Evolutionary conservation across 1,140 invertebrate species (phyloP).

Genomic region (Trissolcus basalis): DNA sequence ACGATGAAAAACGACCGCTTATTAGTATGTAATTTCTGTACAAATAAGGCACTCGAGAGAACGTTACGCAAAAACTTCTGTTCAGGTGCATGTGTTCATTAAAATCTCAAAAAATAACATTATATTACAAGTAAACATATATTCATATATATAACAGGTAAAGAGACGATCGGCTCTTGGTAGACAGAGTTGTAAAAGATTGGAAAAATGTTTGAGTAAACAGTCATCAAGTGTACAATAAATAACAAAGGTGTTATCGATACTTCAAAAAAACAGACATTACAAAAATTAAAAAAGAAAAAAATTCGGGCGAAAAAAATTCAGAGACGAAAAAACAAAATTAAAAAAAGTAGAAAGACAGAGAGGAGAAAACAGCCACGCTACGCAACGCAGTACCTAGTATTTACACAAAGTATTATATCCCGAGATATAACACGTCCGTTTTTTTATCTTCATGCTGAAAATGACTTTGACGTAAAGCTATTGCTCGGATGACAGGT

Average conservation of each 20-base stretch:
- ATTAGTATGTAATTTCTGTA: constrained; percentile 72
- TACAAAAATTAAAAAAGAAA: constrained; percentile 21
- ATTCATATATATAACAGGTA: constrained; percentile 64
- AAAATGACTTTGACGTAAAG: constrained; percentile 66
- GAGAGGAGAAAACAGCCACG: constrained; percentile 54
- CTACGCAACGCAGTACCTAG: constrained; percentile 71
- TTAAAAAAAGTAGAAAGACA: constrained; percentile 11
- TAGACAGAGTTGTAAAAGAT: constrained; percentile 63
- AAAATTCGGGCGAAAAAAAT: neutral
- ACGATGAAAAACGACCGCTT: constrained; percentile 58
- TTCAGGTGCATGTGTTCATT: constrained; percentile 64
- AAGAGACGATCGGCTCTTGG: constrained; percentile 67
- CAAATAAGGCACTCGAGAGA: constrained; percentile 72
- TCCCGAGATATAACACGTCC: constrained; percentile 74
- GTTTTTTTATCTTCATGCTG: constrained; percentile 67
- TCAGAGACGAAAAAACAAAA: neutral
- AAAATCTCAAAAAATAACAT: constrained; percentile 71
- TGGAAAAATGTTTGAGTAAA: constrained; percentile 67
- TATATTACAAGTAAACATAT: constrained; percentile 70
- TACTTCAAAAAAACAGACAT: constrained; percentile 64
- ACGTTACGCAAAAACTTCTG: constrained; percentile 65
- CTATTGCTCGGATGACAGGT: constrained; percentile 62
- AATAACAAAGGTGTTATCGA: constrained; percentile 72
- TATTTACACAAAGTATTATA: constrained; percentile 77
- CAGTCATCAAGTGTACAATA: constrained; percentile 74